Evolutionary conservation across 2,797 vertebrate genomes (phyloP).

Genomic region (Centroberyx gerrardi): DNA sequence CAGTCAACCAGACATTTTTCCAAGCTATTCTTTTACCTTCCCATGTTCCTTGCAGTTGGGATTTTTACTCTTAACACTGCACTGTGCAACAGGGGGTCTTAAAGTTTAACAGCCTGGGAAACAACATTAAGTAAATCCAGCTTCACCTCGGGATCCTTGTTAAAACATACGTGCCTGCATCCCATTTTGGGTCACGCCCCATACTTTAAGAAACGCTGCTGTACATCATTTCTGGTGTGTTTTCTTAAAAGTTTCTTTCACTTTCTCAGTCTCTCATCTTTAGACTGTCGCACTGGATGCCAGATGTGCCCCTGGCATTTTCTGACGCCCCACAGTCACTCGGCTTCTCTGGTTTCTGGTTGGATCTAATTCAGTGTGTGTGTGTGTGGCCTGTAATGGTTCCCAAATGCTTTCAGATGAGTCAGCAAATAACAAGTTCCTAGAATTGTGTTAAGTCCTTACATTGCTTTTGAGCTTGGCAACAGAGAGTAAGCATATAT

Average conservation of each 20-base stretch:
- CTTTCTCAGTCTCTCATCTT: constrained; percentile 27
- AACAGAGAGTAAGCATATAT: neutral
- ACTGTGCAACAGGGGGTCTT: constrained; percentile 38
- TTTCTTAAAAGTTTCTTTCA: constrained; percentile 32
- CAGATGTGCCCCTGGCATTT: constrained; percentile 64
- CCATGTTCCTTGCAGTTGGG: constrained; percentile 2
- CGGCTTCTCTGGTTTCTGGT: constrained; percentile 53
- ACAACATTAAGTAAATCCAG: constrained; percentile 28
- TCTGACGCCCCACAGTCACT: constrained; percentile 40
- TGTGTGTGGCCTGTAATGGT: constrained; percentile 66
- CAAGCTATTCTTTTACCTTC: constrained; percentile 11
- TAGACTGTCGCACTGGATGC: constrained; percentile 30
- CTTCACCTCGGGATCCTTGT: constrained; percentile 31
- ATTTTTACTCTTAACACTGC: constrained; percentile 39
- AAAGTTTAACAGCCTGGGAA: constrained; percentile 38
- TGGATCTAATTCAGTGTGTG: constrained; percentile 57
- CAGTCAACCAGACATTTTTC: constrained; percentile 43
- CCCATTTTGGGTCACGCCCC: constrained; percentile 27
- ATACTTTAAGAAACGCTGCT: neutral
- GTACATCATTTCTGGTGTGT: constrained; percentile 19
- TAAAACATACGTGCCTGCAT: constrained; percentile 30
- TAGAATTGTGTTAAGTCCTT: neutral
- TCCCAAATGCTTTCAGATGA: constrained; percentile 57
- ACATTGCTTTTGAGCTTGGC: neutral
- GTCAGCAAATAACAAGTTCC: constrained; percentile 29